A percentile compares a stretch with the other conserved stretches of the same genome.
Conservation (phyloP, 2,797 vertebrate species). For the Gorsachius magnificus region DNA sequence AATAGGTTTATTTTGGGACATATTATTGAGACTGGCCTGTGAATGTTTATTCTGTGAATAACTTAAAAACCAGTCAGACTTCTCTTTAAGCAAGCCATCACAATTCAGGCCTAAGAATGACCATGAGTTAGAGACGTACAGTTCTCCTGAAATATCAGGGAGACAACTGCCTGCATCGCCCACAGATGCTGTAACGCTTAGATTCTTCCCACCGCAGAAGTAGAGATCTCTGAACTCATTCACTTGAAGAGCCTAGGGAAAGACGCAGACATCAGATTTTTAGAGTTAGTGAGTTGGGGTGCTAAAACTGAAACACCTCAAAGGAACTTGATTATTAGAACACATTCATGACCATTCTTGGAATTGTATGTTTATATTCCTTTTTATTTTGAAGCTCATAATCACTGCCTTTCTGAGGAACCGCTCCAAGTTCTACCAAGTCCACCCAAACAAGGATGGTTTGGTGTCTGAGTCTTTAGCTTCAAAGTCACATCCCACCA, state of each 20-base stretch:
- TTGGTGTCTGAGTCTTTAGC: not conserved
- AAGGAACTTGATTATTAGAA: not conserved
- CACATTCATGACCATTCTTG: not conserved
- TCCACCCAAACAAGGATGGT: not conserved
- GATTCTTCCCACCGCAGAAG: conserved; percentile 48
- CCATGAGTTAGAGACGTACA: conserved; percentile 36
- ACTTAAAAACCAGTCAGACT: not conserved
- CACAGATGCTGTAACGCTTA: not conserved
- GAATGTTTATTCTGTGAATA: not conserved
- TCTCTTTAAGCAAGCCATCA: not conserved
- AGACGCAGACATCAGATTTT: not conserved
- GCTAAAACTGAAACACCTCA: not conserved
- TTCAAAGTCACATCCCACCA: not conserved
- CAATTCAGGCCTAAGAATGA: not conserved
- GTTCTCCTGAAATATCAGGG: not conserved
- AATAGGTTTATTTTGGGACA: not conserved
- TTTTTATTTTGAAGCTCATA: not conserved
- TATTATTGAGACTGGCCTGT: not conserved
- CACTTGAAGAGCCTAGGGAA: conserved; percentile 65
- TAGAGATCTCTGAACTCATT: conserved; percentile 68
- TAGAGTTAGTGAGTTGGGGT: not conserved
- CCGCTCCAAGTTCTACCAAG: not conserved
- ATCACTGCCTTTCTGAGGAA: not conserved
- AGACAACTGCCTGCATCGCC: conserved; percentile 1
- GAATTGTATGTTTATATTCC: not conserved